A percentile compares a stretch with the other conserved stretches of the same genome.
Evolutionary conservation across 2,888 invertebrate genomes (phyloP).

Genomic region (Homarus gammarus): DNA sequence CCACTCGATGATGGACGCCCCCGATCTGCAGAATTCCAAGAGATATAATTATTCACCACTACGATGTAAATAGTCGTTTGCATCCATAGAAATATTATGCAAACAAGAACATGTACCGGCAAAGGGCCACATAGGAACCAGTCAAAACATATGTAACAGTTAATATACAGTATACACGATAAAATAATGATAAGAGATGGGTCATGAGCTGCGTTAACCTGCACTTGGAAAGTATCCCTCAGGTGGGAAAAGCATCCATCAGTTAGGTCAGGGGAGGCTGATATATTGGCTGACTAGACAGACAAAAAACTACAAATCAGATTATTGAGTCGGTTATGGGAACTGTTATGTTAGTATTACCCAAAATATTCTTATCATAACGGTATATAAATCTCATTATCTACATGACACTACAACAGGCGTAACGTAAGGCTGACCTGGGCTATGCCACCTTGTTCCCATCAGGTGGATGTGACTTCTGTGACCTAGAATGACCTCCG

Average conservation of each 20-base stretch:
- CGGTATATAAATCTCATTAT: background rate
- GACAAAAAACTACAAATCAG: background rate
- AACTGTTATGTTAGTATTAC: too few species aligned
- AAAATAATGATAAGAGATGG: too few species aligned
- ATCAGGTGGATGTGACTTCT: constrained; percentile 90
- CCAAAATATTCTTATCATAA: background rate
- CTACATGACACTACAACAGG: background rate
- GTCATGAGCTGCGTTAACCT: too few species aligned
- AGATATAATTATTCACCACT: too few species aligned
- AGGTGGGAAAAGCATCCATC: too few species aligned
- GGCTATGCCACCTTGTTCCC: constrained; percentile 91
- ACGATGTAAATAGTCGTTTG: too few species aligned
- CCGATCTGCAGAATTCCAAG: background rate
- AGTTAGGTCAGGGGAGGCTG: too few species aligned
- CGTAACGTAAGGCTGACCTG: constrained; percentile 79
- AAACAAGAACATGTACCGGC: too few species aligned
- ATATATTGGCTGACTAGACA: background rate
- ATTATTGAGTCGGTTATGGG: background rate
- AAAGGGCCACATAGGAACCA: background rate
- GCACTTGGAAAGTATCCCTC: too few species aligned
- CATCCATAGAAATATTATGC: too few species aligned
- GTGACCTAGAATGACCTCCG: constrained; percentile 92
- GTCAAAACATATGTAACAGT: too few species aligned
- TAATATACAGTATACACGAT: background rate
- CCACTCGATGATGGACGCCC: constrained; percentile 84